Evolutionary conservation across 2,113 vertebrate species (phyloP).

Genomic region (Agapornis roseicollis): DNA sequence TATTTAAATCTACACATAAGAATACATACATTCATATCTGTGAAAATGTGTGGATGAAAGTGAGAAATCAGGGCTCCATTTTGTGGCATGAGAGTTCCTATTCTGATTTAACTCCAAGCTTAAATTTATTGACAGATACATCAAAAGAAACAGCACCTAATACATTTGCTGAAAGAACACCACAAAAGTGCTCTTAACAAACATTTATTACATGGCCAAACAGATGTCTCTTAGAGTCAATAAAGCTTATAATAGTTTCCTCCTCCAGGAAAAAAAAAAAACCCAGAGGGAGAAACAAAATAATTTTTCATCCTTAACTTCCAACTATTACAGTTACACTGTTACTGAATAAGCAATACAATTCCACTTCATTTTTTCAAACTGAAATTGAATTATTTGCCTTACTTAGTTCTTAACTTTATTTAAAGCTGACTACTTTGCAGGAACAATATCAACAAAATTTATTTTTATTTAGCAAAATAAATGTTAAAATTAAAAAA

Average conservation of each 20-base stretch:
- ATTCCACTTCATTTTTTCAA: neutral
- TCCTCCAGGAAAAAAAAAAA: neutral
- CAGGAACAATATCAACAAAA: neutral
- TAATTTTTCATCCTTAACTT: neutral
- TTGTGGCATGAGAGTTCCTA: neutral
- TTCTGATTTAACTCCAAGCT: neutral
- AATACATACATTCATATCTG: neutral
- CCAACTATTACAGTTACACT: neutral
- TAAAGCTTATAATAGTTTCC: neutral
- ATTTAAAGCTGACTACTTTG: neutral
- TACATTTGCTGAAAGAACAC: neutral
- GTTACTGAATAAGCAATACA: neutral
- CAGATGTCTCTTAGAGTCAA: neutral
- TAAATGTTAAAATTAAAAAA: neutral
- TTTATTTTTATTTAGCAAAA: neutral
- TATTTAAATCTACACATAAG: neutral
- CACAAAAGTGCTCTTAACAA: neutral
- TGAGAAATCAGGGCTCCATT: neutral
- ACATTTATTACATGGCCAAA: neutral
- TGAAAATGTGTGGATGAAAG: neutral
- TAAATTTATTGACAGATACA: neutral
- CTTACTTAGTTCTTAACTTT: neutral
- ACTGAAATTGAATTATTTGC: neutral
- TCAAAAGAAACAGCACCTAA: neutral
- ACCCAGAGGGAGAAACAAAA: neutral